Evolutionary conservation across 2,888 invertebrate genomes (phyloP).

Genomic region (Eremobia ochroleuca): DNA sequence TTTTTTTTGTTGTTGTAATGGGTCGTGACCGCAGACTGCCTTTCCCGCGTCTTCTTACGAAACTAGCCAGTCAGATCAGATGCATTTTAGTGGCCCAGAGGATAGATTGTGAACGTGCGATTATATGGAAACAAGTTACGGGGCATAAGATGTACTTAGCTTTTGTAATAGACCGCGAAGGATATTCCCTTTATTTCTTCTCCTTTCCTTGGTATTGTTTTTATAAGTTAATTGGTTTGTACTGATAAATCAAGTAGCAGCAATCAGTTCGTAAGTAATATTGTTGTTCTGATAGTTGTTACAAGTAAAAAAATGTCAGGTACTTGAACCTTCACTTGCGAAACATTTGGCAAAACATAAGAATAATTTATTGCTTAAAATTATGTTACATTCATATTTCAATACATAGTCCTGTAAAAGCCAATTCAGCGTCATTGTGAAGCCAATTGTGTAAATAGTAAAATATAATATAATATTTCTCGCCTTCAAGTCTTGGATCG

Average conservation of each 20-base stretch:
- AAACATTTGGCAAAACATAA: not conserved
- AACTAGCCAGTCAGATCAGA: conserved; percentile 58
- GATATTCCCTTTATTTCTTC: conserved; percentile 5
- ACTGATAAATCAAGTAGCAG: not conserved
- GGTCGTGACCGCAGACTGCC: conserved; percentile 67
- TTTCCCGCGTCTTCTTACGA: conserved; percentile 72
- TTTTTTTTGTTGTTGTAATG: conserved; percentile 50
- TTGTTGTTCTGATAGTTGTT: not conserved
- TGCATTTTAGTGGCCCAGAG: conserved; percentile 55
- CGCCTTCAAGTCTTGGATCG: conserved; percentile 3
- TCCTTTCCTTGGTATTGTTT: conserved; percentile 10
- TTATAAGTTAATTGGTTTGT: not conserved
- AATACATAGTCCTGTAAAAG: conserved; percentile 28
- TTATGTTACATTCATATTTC: conserved; percentile 26
- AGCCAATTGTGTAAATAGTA: conserved; percentile 56
- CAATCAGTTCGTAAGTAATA: not conserved
- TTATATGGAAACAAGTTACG: conserved; percentile 57
- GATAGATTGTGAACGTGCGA: conserved; percentile 61
- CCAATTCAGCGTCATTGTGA: conserved; percentile 22
- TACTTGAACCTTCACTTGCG: not conserved
- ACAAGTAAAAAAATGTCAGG: not conserved
- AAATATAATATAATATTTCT: conserved; percentile 27
- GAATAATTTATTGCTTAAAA: conserved; percentile 1
- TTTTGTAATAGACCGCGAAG: conserved; percentile 46
- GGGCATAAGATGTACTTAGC: conserved; percentile 11